Evolutionary conservation across 2,888 invertebrate genomes (phyloP).

Genomic region (Eulithis prunata): DNA sequence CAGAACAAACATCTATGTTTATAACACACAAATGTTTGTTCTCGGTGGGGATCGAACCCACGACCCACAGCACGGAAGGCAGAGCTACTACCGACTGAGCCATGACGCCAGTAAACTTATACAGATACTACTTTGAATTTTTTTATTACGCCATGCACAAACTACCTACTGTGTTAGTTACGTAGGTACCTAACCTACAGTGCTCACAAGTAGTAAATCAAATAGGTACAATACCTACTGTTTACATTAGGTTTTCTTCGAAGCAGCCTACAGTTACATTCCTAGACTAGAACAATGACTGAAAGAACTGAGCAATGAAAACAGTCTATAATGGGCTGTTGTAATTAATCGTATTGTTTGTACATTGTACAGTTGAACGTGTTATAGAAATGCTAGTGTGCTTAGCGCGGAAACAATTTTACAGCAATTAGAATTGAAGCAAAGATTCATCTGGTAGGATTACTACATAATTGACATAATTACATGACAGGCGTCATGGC

Average conservation of each 20-base stretch:
- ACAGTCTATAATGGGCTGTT: slow-evolving; percentile 19
- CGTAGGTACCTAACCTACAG: neutral
- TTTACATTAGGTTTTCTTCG: slow-evolving; percentile 13
- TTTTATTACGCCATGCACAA: too few relatives aligned
- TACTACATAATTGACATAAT: too few relatives aligned
- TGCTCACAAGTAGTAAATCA: slow-evolving; percentile 4
- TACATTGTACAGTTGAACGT: slow-evolving; percentile 21
- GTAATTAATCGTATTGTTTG: slow-evolving; percentile 26
- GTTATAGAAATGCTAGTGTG: slow-evolving; percentile 10
- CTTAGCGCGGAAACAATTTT: slow-evolving; percentile 11
- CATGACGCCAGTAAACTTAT: too few relatives aligned
- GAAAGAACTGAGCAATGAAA: slow-evolving; percentile 27
- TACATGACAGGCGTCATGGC: too few relatives aligned
- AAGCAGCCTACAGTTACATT: slow-evolving; percentile 23
- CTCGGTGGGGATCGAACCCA: too few relatives aligned
- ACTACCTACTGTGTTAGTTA: neutral
- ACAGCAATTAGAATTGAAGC: slow-evolving; percentile 2
- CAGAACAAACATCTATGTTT: too few relatives aligned
- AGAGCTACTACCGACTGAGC: too few relatives aligned
- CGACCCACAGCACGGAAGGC: too few relatives aligned
- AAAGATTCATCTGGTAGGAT: neutral
- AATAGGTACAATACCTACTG: slow-evolving; percentile 3
- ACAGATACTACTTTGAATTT: too few relatives aligned
- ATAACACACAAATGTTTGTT: too few relatives aligned
- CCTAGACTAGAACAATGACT: slow-evolving; percentile 28